phyloP scores from a whole-genome alignment of 2,797 vertebrate species.

The Apodemus agrarius region DNA sequence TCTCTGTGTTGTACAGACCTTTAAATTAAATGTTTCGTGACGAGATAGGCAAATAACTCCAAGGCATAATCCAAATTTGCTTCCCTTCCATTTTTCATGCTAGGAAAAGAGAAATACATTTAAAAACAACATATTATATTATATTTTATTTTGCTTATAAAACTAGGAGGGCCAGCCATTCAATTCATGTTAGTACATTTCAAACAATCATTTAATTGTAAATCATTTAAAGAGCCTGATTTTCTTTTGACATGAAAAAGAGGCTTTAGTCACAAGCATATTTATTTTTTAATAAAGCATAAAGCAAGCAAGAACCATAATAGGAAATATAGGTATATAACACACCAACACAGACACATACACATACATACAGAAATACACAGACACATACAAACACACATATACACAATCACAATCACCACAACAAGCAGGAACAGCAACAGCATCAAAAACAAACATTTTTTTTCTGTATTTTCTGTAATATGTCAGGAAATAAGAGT shows the following conservation, averaged over 20 bases:
- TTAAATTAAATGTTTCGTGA: constrained; percentile 69
- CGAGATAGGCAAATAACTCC: constrained; percentile 58
- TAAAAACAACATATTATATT: background rate
- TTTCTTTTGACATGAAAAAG: background rate
- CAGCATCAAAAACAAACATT: background rate
- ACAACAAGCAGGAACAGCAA: no score
- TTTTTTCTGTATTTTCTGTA: background rate
- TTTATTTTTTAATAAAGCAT: background rate
- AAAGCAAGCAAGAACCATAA: constrained; percentile 4
- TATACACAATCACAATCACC: background rate
- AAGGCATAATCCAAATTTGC: constrained; percentile 4
- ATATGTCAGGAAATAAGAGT: background rate
- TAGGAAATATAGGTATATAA: background rate
- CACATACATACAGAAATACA: background rate
- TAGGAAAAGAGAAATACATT: background rate
- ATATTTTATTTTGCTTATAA: constrained; percentile 25
- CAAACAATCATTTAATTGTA: constrained; percentile 7
- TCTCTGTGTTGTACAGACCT: constrained; percentile 30
- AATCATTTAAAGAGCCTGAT: constrained; percentile 38
- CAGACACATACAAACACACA: background rate
- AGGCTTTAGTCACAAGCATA: background rate
- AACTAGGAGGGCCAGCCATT: background rate
- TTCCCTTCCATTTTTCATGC: background rate
- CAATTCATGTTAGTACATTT: background rate
- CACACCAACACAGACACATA: background rate